These are phyloP conservation scores for Bucorvus abyssinicus DNA, from an alignment of 2,797 vertebrate genomes.

Conservation along the genomic window DNA sequence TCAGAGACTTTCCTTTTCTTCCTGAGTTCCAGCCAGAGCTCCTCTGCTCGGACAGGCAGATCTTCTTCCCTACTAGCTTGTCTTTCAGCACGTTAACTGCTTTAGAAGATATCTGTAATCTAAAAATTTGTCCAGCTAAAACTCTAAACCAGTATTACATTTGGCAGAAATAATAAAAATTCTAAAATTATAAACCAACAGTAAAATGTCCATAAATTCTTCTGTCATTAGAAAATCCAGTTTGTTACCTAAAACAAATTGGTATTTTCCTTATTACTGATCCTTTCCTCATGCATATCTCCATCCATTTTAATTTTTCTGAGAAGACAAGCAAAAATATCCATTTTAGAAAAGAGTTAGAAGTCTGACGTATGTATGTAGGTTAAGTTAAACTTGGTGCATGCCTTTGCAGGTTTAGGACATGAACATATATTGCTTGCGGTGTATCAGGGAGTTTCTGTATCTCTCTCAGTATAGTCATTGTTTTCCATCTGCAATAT, in stretches of 20 bases:
- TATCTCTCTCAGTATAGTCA: background rate
- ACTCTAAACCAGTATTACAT: background rate
- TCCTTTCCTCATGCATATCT: background rate
- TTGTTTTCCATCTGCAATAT: background rate
- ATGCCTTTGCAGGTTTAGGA: conserved; percentile 17
- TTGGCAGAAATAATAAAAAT: background rate
- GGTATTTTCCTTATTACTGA: background rate
- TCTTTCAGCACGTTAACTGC: background rate
- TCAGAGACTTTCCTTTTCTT: no score
- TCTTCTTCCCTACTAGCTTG: no score
- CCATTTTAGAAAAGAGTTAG: background rate
- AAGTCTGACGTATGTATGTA: background rate
- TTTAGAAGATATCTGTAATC: background rate
- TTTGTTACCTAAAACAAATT: background rate
- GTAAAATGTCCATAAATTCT: background rate
- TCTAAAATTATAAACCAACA: background rate
- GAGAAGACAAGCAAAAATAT: background rate
- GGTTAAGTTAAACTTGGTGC: background rate
- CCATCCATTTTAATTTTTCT: background rate
- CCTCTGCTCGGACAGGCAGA: no score
- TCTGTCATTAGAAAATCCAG: background rate
- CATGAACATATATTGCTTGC: background rate
- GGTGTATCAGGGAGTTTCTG: background rate
- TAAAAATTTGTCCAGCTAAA: background rate
- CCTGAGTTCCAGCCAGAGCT: no score